Conservation (phyloP, 2,797 vertebrate species). For the Brotula barbata region DNA sequence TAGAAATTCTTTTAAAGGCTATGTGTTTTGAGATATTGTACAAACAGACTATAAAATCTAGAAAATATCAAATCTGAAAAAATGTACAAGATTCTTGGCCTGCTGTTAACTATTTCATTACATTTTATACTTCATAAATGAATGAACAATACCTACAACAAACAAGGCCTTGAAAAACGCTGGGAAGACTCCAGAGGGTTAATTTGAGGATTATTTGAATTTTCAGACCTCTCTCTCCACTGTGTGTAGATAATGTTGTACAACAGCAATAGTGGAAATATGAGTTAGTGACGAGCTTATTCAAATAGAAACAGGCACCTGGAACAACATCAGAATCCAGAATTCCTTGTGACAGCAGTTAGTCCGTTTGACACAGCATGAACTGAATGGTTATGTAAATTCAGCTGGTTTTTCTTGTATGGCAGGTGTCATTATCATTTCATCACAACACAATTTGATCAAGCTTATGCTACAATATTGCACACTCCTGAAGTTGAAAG, state of each 20-base stretch:
- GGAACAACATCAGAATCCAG: slow-evolving; percentile 24
- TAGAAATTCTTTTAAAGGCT: too few species aligned
- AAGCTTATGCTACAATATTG: background rate
- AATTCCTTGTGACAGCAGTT: slow-evolving; percentile 1
- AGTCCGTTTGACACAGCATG: background rate
- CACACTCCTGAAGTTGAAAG: background rate
- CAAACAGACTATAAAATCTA: too few species aligned
- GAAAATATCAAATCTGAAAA: too few species aligned
- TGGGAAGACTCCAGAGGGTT: background rate
- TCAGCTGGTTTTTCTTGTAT: slow-evolving; percentile 46
- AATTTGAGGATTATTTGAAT: background rate
- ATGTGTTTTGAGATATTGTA: too few species aligned
- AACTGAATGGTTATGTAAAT: slow-evolving; percentile 48
- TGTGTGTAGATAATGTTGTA: background rate
- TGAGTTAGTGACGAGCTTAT: background rate
- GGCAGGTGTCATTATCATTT: slow-evolving; percentile 37
- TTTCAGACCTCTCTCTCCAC: background rate
- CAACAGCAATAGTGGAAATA: background rate
- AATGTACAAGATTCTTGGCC: too few species aligned
- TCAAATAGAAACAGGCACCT: slow-evolving; percentile 3
- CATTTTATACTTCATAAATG: too few species aligned
- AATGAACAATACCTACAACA: too few species aligned
- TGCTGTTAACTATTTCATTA: too few species aligned
- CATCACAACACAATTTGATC: slow-evolving; percentile 32
- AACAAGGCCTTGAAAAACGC: too few species aligned